Conservation (phyloP, 2,888 invertebrate genomes). For the Limenitis camilla region DNA sequence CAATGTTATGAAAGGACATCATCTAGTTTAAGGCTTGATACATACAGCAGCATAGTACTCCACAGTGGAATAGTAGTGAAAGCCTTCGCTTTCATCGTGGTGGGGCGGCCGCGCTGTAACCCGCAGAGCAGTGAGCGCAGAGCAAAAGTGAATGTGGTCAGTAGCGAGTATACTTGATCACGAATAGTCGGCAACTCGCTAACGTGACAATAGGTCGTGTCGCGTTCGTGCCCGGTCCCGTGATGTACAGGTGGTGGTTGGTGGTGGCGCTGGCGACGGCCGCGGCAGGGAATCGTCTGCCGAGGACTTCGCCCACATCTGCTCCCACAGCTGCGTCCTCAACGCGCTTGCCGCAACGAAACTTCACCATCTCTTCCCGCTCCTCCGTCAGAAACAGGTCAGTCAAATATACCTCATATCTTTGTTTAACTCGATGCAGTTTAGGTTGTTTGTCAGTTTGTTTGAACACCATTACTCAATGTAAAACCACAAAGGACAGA, state of each 20-base stretch:
- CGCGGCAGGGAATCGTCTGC: conserved; percentile 57
- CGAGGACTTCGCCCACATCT: conserved; percentile 68
- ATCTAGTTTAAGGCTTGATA: conserved; percentile 19
- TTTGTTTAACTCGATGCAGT: neutral
- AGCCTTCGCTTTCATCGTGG: conserved; percentile 67
- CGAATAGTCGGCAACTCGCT: conserved; percentile 43
- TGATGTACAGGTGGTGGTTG: conserved; percentile 58
- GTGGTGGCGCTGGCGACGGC: conserved; percentile 40
- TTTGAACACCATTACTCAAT: neutral
- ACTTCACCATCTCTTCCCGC: conserved; percentile 62
- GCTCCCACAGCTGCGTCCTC: conserved; percentile 75
- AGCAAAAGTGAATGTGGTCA: conserved; percentile 65
- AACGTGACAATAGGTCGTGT: conserved; percentile 51
- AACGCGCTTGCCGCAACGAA: conserved; percentile 62
- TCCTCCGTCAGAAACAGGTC: conserved; percentile 67
- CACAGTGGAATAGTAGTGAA: conserved; percentile 45
- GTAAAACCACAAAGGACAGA: conserved; percentile 7
- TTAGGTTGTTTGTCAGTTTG: neutral
- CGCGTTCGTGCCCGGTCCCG: conserved; percentile 50
- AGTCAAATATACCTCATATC: conserved; percentile 30
- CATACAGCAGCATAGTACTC: conserved; percentile 8
- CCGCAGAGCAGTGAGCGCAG: conserved; percentile 44
- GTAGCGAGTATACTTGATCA: conserved; percentile 41
- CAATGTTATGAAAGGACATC: conserved; percentile 18
- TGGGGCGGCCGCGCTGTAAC: conserved; percentile 41